Evolutionary conservation across 2,797 vertebrate species (phyloP).

Genomic region (Tympanoctomys barrerae): DNA sequence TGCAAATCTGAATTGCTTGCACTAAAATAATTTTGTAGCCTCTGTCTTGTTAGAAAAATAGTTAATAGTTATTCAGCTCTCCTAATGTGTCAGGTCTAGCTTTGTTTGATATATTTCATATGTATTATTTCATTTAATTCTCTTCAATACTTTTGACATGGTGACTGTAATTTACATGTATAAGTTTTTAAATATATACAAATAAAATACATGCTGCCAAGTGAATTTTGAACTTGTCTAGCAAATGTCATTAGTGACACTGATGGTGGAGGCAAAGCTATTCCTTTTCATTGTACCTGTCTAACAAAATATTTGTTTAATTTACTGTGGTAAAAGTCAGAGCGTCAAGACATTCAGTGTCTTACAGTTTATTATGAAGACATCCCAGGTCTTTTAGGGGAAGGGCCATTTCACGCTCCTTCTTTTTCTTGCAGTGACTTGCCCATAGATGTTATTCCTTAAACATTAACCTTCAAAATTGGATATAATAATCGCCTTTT

Average conservation of each 20-base stretch:
- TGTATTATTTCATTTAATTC: background rate
- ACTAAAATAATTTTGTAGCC: slow-evolving; percentile 26
- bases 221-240: slow-evolving; percentile 1
- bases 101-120: slow-evolving; percentile 1
- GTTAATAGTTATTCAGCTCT: background rate
- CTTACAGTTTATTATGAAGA: background rate
- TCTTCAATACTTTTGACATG: background rate
- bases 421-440: background rate
- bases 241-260: slow-evolving; percentile 20
- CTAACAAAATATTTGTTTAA: background rate
- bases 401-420: background rate
- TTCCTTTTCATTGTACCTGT: background rate
- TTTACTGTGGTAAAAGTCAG: background rate
- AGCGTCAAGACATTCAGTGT: background rate
- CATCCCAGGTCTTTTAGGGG: background rate
- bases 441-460: background rate
- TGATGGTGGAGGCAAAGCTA: background rate
- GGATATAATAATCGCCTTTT: background rate
- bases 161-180: background rate
- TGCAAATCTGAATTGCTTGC: slow-evolving; percentile 15
- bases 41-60: background rate
- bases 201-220: background rate
- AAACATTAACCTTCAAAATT: slow-evolving; percentile 25
- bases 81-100: background rate
- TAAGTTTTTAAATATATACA: background rate